These are phyloP conservation scores for Bombus haemorrhoidalis DNA, from an alignment of 1,140 invertebrate species.

Conservation along the genomic window DNA sequence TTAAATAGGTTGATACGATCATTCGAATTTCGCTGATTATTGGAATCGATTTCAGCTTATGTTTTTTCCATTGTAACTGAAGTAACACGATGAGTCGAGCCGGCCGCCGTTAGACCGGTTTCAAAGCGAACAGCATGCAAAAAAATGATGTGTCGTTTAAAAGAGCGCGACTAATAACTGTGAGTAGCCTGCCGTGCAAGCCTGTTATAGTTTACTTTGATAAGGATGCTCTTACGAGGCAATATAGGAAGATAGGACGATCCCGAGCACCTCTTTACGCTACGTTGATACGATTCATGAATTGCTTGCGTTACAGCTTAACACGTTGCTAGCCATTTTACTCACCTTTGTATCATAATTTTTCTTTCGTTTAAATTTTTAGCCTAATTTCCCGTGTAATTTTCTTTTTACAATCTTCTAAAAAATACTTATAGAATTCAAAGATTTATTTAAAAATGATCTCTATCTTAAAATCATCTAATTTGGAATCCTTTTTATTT, in stretches of 20 bases:
- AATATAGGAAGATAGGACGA: not conserved
- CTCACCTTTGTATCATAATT: too few relatives aligned
- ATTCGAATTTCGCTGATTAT: too few relatives aligned
- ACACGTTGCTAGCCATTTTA: not conserved
- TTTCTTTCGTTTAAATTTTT: not conserved
- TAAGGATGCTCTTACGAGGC: slow-evolving; percentile 12
- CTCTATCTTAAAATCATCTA: not conserved
- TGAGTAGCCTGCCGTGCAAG: not conserved
- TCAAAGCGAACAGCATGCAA: not conserved
- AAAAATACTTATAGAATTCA: too few relatives aligned
- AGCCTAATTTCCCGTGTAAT: too few relatives aligned
- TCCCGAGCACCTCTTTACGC: not conserved
- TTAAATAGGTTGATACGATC: too few relatives aligned
- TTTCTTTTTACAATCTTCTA: too few relatives aligned
- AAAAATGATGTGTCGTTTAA: slow-evolving; percentile 22
- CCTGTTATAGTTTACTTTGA: slow-evolving; percentile 12
- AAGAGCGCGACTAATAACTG: slow-evolving; percentile 28
- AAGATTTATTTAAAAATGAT: too few relatives aligned
- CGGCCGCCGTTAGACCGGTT: not conserved
- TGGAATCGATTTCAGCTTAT: too few relatives aligned
- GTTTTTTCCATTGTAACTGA: not conserved
- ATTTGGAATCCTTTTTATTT: not conserved
- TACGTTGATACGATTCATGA: not conserved
- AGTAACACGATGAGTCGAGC: not conserved
- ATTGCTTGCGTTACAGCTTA: too few relatives aligned